These are phyloP conservation scores for Drosophila kurseongensis DNA, from an alignment of 1,140 invertebrate species.

Conservation along the genomic window DNA sequence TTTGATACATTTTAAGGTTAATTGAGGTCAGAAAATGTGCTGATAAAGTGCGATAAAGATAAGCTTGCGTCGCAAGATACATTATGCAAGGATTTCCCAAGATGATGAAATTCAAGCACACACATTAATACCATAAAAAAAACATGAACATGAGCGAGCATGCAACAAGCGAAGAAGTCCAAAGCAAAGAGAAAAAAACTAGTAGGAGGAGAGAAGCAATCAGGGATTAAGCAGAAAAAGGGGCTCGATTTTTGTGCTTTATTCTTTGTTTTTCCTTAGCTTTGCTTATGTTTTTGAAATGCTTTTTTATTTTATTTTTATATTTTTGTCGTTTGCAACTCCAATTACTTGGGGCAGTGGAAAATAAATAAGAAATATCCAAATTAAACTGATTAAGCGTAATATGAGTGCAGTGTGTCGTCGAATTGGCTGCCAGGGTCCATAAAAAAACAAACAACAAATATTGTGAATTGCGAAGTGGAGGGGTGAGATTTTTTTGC, in stretches of 20 bases:
- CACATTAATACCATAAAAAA: background rate
- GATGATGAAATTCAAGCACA: slow-evolving; percentile 68
- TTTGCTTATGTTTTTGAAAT: slow-evolving; percentile 37
- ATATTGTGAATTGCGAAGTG: background rate
- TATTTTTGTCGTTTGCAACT: slow-evolving; percentile 57
- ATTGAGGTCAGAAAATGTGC: slow-evolving; percentile 26
- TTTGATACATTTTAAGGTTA: background rate
- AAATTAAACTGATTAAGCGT: slow-evolving; percentile 67
- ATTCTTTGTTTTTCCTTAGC: slow-evolving; percentile 33
- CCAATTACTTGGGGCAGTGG: slow-evolving; percentile 58
- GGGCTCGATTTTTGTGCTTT: slow-evolving; percentile 73
- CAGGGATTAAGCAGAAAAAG: slow-evolving; percentile 55
- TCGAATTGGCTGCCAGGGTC: slow-evolving; percentile 39
- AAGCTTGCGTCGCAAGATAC: slow-evolving; percentile 12
- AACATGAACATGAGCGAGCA: slow-evolving; percentile 67
- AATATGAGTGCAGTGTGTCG: slow-evolving; percentile 58
- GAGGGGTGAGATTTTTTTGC: background rate
- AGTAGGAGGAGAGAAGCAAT: slow-evolving; percentile 1
- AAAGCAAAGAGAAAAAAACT: slow-evolving; percentile 10
- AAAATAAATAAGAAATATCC: slow-evolving; percentile 5
- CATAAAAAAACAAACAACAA: slow-evolving; percentile 20
- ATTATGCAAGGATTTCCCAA: slow-evolving; percentile 64
- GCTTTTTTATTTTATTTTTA: slow-evolving; percentile 22
- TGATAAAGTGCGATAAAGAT: slow-evolving; percentile 16
- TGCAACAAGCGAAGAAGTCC: slow-evolving; percentile 55